A percentile compares a stretch with the other conserved stretches of the same genome.
phyloP scores from a whole-genome alignment of 2,888 invertebrate genomes.

The Halictus ligatus region DNA sequence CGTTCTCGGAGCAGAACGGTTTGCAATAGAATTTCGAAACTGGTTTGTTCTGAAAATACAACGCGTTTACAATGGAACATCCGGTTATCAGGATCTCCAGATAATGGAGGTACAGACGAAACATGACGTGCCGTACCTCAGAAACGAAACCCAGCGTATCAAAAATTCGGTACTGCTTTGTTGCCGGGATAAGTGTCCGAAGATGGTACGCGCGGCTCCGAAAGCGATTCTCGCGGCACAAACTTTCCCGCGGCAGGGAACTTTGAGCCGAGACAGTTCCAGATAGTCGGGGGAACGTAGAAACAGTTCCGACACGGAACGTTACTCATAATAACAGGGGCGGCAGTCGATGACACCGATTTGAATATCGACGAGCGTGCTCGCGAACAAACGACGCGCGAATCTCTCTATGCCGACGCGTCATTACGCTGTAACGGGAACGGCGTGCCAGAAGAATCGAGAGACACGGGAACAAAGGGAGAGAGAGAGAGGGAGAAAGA shows the following conservation, averaged over 20 bases:
- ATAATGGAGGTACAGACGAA: too few relatives aligned
- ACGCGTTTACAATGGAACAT: neutral
- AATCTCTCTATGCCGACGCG: slow-evolving; percentile 29
- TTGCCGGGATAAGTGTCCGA: neutral
- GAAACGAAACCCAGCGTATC: neutral
- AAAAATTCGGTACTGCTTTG: neutral
- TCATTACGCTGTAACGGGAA: slow-evolving; percentile 20
- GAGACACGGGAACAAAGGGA: neutral
- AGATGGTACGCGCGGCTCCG: neutral
- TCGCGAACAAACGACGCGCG: slow-evolving; percentile 31
- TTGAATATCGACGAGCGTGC: slow-evolving; percentile 36
- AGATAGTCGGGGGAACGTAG: neutral
- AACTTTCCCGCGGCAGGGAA: neutral
- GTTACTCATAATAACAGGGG: slow-evolving; percentile 17
- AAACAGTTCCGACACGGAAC: slow-evolving; percentile 7
- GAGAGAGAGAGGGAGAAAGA: neutral
- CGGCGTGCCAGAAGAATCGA: neutral
- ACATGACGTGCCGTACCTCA: neutral
- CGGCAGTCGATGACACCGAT: slow-evolving; percentile 25
- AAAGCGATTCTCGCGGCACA: neutral
- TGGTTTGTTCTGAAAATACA: neutral
- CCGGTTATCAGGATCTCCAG: neutral
- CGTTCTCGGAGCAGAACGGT: neutral
- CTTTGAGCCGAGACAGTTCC: neutral
- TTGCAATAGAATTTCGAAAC: neutral